Conservation (phyloP, 2,888 invertebrate genomes). For the Philaethria dido region DNA sequence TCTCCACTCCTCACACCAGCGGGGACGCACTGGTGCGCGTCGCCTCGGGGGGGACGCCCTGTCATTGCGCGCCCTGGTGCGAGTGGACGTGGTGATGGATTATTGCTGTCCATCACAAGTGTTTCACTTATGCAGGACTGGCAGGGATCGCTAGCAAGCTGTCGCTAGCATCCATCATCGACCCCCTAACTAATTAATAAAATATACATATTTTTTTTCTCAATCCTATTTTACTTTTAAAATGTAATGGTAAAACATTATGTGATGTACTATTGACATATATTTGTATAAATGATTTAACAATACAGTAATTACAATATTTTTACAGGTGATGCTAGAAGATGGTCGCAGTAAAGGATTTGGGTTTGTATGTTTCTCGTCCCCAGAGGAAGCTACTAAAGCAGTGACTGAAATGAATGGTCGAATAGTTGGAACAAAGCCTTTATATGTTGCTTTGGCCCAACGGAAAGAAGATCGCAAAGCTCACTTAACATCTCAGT, state of each 20-base stretch:
- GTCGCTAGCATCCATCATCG: too few species aligned
- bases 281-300: background rate
- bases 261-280: background rate
- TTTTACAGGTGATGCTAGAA: constrained; percentile 93
- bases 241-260: background rate
- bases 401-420: constrained; percentile 99
- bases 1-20: too few species aligned
- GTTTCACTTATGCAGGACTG: too few species aligned
- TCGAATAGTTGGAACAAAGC: constrained; percentile 97
- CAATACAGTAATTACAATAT: constrained; percentile 24
- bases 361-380: constrained; percentile 99
- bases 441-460: constrained; percentile 98
- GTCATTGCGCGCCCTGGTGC: too few species aligned
- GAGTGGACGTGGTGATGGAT: too few species aligned
- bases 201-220: background rate
- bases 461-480: constrained; percentile 99
- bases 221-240: background rate
- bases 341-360: constrained; percentile 98
- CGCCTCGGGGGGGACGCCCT: too few species aligned
- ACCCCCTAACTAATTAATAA: too few species aligned
- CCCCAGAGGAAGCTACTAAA: constrained; percentile 99
- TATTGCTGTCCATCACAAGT: too few species aligned
- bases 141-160: too few species aligned
- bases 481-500: constrained; percentile 98
- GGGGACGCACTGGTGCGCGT: too few species aligned